phyloP scores from a whole-genome alignment of 1,140 invertebrate species.

The Lepidurus arcticus region DNA sequence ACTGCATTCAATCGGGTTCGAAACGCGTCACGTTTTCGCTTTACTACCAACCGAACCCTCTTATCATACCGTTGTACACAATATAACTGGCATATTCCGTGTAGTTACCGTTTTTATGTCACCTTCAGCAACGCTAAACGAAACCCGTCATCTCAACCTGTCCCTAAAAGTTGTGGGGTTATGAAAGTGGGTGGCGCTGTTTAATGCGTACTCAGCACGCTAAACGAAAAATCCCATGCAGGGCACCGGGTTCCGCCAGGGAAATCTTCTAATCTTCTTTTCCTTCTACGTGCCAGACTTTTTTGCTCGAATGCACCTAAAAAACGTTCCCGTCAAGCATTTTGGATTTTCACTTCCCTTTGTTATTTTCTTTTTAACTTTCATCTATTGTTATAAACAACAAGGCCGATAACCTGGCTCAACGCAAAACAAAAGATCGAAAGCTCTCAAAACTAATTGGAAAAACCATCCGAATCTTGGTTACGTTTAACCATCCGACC shows the following conservation, averaged over 20 bases:
- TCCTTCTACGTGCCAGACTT: not conserved
- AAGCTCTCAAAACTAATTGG: not conserved
- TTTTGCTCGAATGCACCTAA: too few relatives aligned
- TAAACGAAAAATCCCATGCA: not conserved
- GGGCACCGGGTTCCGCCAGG: not conserved
- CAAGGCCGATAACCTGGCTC: not conserved
- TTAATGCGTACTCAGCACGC: not conserved
- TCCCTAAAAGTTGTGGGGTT: not conserved
- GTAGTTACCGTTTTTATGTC: too few relatives aligned
- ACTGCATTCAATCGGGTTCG: too few relatives aligned
- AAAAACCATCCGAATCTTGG: not conserved
- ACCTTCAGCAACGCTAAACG: not conserved
- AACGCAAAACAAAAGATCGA: not conserved
- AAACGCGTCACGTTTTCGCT: too few relatives aligned
- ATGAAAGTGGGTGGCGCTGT: not conserved
- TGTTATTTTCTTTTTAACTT: not conserved
- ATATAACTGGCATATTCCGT: too few relatives aligned
- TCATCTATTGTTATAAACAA: constrained; percentile 7
- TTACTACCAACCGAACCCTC: too few relatives aligned
- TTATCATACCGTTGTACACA: too few relatives aligned
- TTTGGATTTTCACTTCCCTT: not conserved
- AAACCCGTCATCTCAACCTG: not conserved
- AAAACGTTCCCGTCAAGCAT: too few relatives aligned
- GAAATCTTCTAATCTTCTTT: constrained; percentile 6
- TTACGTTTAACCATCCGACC: not conserved